phyloP scores from a whole-genome alignment of 2,888 invertebrate genomes.

The Chymomyza procnemis region DNA sequence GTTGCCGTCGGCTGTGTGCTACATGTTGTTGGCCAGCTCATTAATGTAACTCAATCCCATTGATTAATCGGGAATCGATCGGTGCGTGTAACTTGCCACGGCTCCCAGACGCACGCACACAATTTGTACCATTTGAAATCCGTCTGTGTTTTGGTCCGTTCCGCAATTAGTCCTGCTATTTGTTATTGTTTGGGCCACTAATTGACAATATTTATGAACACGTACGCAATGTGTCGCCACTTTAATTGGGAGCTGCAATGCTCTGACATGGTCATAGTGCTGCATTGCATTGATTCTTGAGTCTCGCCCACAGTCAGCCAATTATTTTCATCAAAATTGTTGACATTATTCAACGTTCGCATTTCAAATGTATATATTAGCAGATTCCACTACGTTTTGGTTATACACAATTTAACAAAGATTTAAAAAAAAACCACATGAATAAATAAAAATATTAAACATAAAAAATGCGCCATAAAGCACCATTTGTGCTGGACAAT shows the following conservation, averaged over 20 bases:
- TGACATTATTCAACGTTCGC: constrained; percentile 58
- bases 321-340: constrained; percentile 75
- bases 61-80: constrained; percentile 49
- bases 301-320: constrained; percentile 60
- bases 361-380: constrained; percentile 65
- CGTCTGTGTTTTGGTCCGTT: constrained; percentile 34
- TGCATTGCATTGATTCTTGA: not conserved
- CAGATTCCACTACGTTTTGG: constrained; percentile 54
- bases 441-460: not conserved
- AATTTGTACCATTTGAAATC: not conserved
- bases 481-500: constrained; percentile 25
- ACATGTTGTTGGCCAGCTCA: constrained; percentile 42
- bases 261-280: constrained; percentile 21
- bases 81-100: constrained; percentile 72
- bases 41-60: constrained; percentile 71
- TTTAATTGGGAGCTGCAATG: constrained; percentile 61
- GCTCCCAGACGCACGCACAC: constrained; percentile 20
- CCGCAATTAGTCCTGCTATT: constrained; percentile 73
- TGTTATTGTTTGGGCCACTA: constrained; percentile 62
- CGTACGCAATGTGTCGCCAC: constrained; percentile 70
- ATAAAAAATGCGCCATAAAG: constrained; percentile 55
- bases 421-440: too few species aligned
- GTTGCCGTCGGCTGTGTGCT: not conserved
- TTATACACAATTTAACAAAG: constrained; percentile 41
- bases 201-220: constrained; percentile 77